Evolutionary conservation across 2,888 invertebrate genomes (phyloP), one percentile per base, ranked within the genome.

Genomic region (Campoplex capitator): DNA sequence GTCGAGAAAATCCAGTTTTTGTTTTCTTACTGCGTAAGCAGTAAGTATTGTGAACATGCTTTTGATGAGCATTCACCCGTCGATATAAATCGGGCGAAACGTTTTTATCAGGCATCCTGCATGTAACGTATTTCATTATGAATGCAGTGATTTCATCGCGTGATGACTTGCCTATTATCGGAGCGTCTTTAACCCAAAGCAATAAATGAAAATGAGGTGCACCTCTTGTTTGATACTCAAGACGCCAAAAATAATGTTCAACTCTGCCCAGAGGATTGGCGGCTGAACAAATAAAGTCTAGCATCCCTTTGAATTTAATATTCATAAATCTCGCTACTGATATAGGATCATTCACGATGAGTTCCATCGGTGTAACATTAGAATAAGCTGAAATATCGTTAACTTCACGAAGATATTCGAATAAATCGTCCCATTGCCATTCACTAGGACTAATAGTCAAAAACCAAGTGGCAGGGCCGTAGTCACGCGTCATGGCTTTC

Each of bases 291-390:
- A 92, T 80, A 67, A 93, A 92, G 62, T 91, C 90, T 28, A 93
- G 86, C 88, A 92, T 91, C 9, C 89, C 90, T 23, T 79, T 79
- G 87, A 92, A 93, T 85, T 92, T 90, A 42, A 89, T 91, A 48
- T 92, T 91, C 48, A 92, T 91, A 85, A 93, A 92, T 73, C 92
- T 78, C 1, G 92, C 91, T n/a, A 89, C 86, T n/a, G 92, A 90
- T 1, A 92, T 90, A 18, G 92, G 91, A 88, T 93, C 92, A 6
- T 86, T 77, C n/a, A 91, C 90, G 54, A 93, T 89, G 16, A 93
- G 85, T 81, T 90, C 90, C 87, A 89, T 90, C 11, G 85, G 13
- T 13, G 6, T 11, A 48, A 48, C 7, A 7, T 13, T 48, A 48
- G 6, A 89, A 16, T 79, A 87, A 75, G 89, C 83, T 42, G 88